Evolutionary conservation across 2,113 vertebrate species (phyloP).

Genomic region (Meriones unguiculatus): DNA sequence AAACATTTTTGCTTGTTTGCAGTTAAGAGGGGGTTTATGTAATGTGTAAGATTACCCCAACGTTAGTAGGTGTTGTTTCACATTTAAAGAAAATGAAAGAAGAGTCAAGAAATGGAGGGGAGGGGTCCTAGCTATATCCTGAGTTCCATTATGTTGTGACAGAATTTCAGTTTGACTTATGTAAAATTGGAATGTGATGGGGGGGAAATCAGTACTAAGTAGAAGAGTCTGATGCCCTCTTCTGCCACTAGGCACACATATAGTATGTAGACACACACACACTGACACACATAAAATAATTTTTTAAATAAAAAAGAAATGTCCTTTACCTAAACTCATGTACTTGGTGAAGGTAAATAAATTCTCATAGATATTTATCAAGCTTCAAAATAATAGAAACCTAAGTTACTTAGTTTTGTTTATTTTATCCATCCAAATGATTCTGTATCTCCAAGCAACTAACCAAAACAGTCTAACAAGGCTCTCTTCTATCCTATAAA

Average conservation of each 20-base stretch:
- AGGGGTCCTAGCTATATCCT: background rate
- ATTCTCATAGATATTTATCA: background rate
- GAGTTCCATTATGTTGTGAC: background rate
- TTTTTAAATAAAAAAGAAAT: background rate
- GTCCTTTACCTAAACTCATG: background rate
- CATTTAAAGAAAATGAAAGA: background rate
- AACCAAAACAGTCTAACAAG: background rate
- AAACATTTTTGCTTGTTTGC: background rate
- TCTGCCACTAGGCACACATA: background rate
- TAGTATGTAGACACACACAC: background rate
- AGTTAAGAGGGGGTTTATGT: background rate
- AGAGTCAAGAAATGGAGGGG: background rate
- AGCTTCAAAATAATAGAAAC: conserved; percentile 9
- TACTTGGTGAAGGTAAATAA: background rate
- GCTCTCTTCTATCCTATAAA: background rate
- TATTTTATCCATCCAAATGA: conserved; percentile 27
- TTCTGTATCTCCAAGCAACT: background rate
- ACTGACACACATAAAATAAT: background rate
- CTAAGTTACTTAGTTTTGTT: background rate
- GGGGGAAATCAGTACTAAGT: background rate
- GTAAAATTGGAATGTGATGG: background rate
- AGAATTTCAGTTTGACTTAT: background rate
- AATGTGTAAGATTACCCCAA: background rate
- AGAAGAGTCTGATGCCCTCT: background rate
- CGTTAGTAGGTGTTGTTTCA: background rate